A percentile compares a stretch with the other conserved stretches of the same genome.
These are phyloP conservation scores for Chrysolina haemoptera DNA, from an alignment of 2,888 invertebrate genomes.

Conservation along the genomic window DNA sequence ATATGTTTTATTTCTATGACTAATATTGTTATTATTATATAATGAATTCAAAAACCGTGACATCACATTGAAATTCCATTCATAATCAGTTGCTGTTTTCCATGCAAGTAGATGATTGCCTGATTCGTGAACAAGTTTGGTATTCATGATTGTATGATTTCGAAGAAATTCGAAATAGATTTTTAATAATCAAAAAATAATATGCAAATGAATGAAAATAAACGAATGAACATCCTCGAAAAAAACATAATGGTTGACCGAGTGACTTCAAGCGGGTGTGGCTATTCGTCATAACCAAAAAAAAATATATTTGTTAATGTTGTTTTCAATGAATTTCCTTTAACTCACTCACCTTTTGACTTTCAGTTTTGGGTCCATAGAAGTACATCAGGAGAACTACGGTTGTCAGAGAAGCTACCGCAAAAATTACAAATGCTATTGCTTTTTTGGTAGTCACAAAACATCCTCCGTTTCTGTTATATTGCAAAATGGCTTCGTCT, in stretches of 20 bases:
- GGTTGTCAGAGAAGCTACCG: slow-evolving; percentile 59
- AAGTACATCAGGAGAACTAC: slow-evolving; percentile 65
- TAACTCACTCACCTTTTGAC: slow-evolving; percentile 55
- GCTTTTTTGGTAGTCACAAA: slow-evolving; percentile 76
- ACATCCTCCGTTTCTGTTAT: slow-evolving; percentile 75
- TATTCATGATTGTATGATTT: not conserved
- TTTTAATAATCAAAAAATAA: too few relatives aligned
- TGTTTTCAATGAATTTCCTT: not conserved
- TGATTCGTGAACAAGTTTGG: not conserved
- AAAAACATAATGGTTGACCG: too few relatives aligned
- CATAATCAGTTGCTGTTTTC: not conserved
- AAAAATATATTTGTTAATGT: too few relatives aligned
- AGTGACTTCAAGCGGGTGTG: too few relatives aligned
- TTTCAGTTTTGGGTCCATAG: slow-evolving; percentile 62
- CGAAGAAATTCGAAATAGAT: not conserved
- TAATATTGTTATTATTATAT: slow-evolving; percentile 27
- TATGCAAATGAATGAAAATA: too few relatives aligned
- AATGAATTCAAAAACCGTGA: slow-evolving; percentile 34
- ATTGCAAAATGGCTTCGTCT: slow-evolving; percentile 74
- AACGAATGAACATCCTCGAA: too few relatives aligned
- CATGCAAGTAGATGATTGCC: not conserved
- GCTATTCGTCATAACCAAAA: too few relatives aligned
- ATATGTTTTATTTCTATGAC: slow-evolving; percentile 14
- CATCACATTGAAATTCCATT: slow-evolving; percentile 18
- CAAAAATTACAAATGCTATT: slow-evolving; percentile 68